A percentile compares a stretch with the other conserved stretches of the same genome.
These are phyloP conservation scores for Conus betulinus DNA, from an alignment of 1,140 invertebrate genomes.

Conservation along the genomic window DNA sequence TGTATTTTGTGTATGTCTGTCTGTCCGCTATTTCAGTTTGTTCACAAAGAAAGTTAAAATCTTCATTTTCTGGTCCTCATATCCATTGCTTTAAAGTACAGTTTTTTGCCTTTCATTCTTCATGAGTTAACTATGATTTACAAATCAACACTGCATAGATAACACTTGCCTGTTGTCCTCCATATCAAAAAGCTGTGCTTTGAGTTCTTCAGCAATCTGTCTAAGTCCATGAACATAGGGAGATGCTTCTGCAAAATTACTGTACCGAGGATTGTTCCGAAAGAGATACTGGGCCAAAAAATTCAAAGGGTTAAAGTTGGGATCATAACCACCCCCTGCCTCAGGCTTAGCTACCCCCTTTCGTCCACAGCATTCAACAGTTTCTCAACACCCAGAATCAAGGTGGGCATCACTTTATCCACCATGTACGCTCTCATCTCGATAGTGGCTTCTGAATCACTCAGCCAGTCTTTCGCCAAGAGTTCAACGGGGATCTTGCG, in stretches of 20 bases:
- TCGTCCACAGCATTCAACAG: constrained; percentile 73
- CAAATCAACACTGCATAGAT: too few species aligned
- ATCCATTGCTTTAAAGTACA: too few species aligned
- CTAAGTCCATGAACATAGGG: constrained; percentile 72
- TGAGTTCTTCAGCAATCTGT: constrained; percentile 72
- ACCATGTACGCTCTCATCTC: constrained; percentile 72
- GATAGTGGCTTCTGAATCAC: constrained; percentile 67
- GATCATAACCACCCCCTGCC: constrained; percentile 55
- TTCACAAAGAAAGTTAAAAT: too few species aligned
- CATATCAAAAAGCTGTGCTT: constrained; percentile 70
- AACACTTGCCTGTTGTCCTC: constrained; percentile 72
- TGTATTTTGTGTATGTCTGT: too few species aligned
- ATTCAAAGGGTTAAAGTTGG: constrained; percentile 76
- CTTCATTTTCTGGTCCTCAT: too few species aligned
- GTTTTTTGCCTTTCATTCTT: too few species aligned
- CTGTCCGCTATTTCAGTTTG: too few species aligned
- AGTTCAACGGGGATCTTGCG: constrained; percentile 74
- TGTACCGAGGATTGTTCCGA: constrained; percentile 75
- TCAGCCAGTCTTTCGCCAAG: constrained; percentile 73
- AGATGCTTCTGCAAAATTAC: constrained; percentile 74
- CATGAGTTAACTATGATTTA: too few species aligned
- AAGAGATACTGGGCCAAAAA: constrained; percentile 75
- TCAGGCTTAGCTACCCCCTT: constrained; percentile 60
- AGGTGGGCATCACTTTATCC: constrained; percentile 73
- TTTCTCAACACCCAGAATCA: constrained; percentile 75